Percentiles rank a stretch among this genome's conserved stretches.
phyloP scores from a whole-genome alignment of 2,113 vertebrate species.

The Oreocharis arfaki region DNA sequence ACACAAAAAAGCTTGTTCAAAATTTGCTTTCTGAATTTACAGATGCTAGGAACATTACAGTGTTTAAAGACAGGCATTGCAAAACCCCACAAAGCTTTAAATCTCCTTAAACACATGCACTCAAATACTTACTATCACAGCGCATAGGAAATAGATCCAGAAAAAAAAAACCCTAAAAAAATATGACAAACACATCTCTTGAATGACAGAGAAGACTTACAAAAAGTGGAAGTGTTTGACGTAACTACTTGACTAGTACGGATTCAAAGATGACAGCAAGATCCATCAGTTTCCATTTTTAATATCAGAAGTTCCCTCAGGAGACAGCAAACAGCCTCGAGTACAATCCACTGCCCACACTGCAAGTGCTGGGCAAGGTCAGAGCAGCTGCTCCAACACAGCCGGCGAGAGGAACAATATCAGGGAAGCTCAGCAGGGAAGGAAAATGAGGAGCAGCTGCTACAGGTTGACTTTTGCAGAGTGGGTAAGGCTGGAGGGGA shows the following conservation, averaged over 20 bases:
- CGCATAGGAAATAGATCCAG: neutral
- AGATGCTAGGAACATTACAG: neutral
- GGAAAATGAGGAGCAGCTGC: neutral
- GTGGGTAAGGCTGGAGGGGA: neutral
- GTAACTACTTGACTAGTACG: neutral
- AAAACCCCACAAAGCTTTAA: neutral
- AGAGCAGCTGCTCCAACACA: neutral
- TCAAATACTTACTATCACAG: neutral
- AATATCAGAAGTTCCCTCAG: neutral
- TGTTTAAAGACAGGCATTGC: neutral
- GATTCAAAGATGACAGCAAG: neutral
- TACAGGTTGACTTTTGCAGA: neutral
- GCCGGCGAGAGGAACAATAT: accelerated
- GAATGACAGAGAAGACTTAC: neutral
- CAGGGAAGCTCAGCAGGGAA: neutral
- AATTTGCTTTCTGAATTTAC: neutral
- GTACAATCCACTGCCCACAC: neutral
- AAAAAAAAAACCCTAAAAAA: neutral
- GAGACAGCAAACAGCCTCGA: neutral
- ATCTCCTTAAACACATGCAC: neutral
- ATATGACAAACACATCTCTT: neutral
- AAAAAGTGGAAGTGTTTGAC: neutral
- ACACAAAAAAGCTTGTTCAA: neutral
- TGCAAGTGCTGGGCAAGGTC: neutral
- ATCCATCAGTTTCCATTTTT: neutral